Base-by-base conservation (phyloP, 1,140 invertebrate species). In the Coboldia fuscipes region DNA sequence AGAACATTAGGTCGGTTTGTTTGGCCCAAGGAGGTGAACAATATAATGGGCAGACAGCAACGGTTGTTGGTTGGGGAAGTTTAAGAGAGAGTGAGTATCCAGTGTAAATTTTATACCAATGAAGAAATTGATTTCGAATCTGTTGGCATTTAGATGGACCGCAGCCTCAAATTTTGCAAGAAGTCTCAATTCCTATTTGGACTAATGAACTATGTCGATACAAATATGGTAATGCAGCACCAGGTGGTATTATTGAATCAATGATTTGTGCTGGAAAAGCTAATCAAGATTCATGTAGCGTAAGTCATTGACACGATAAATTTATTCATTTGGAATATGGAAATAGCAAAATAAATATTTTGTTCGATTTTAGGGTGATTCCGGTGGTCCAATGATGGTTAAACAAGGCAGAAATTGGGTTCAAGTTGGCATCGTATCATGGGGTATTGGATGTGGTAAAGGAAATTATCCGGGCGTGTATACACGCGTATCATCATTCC, bases 391-490 rank as follows among this genome's bases (percentile, higher is more conserved):
- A 2, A 57, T 93, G 44, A 78, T 86, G 65, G 70, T 86, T 10
- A 73, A 77, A 41, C 67, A 75, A 27, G 75, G 73, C 18, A 65
- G 66, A 9, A 65, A 68, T 36, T 83, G 79, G 72, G 76, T 66
- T 0, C 76, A 83, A 60, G 77, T 88, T 2, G 89, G 88, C 21
- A 72, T 94, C 10, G 84, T 90, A 1, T 86, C 82, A 12, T 93
- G 82, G 80, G 90, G 90, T 17, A 84, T 88, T 43, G 84, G 85
- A 18, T 93, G 88, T 50, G 88, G 85, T 6, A 78, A 86, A 60
- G 76, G 76, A 16, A 74, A 83, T 51, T 84, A 81, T 57, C 88
- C 88, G 1, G 88, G 88, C 9, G 84, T 55, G 2, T 55, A 55
- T 27, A 72, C 47, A 3, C 62, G 78, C 46, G 72, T 85, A 13